Conservation (phyloP, 2,113 vertebrate genomes). For the Neotragus pygmaeus region DNA sequence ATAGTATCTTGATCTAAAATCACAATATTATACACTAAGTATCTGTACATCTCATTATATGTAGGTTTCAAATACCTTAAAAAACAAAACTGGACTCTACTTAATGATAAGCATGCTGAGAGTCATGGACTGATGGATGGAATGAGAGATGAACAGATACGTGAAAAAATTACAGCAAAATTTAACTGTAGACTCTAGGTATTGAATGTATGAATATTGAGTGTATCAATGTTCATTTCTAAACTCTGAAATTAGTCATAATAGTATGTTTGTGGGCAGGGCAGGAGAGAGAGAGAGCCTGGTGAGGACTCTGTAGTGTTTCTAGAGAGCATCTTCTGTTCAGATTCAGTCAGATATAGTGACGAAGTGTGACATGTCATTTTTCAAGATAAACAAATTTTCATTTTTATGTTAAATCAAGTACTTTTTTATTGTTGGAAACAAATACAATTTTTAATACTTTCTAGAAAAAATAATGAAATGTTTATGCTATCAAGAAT, state of each 20-base stretch:
- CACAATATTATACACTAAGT: neutral
- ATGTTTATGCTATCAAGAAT: neutral
- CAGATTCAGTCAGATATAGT: neutral
- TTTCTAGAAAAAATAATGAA: neutral
- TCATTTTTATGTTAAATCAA: neutral
- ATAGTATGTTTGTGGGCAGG: neutral
- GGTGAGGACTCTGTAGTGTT: neutral
- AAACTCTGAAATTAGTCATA: neutral
- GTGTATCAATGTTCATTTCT: neutral
- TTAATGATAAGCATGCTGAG: neutral
- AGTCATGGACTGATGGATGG: neutral
- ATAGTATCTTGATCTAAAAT: neutral
- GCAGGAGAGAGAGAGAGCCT: neutral
- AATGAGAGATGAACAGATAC: neutral
- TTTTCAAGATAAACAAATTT: neutral
- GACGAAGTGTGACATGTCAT: neutral
- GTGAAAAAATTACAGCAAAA: neutral
- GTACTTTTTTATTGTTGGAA: neutral
- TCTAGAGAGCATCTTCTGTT: neutral
- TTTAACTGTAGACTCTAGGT: neutral
- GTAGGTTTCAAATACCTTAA: neutral
- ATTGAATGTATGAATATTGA: neutral
- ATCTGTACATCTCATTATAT: neutral
- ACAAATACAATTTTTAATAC: neutral
- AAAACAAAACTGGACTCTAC: neutral